These are phyloP conservation scores for Drosophila rhopaloa DNA, from an alignment of 1,140 invertebrate species.

Conservation along the genomic window DNA sequence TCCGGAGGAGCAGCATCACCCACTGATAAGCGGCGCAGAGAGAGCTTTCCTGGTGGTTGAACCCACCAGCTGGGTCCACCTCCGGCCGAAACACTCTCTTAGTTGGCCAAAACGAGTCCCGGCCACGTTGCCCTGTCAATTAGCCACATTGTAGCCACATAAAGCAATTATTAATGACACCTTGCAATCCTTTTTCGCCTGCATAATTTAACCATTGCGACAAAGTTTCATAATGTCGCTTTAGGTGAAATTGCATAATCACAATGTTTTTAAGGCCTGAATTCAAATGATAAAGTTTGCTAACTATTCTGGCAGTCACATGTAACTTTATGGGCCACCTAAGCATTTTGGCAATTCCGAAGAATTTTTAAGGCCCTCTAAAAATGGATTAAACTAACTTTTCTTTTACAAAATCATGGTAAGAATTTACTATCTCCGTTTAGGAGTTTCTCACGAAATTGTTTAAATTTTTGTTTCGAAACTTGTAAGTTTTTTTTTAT, in stretches of 20 bases:
- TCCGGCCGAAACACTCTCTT: constrained; percentile 8
- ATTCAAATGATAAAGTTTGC: not conserved
- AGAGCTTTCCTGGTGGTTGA: constrained; percentile 12
- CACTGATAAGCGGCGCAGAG: constrained; percentile 61
- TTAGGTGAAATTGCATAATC: constrained; percentile 21
- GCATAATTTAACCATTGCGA: constrained; percentile 20
- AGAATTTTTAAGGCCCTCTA: not conserved
- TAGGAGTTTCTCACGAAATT: no score
- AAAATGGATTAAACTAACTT: not conserved
- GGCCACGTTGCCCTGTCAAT: constrained; percentile 17
- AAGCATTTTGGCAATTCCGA: not conserved
- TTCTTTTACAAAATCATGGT: not conserved
- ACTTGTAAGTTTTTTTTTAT: no score
- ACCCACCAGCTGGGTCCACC: not conserved
- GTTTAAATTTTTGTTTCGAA: no score
- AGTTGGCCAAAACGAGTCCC: not conserved
- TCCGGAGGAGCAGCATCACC: constrained; percentile 37
- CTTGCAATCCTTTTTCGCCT: constrained; percentile 31
- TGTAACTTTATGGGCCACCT: not conserved
- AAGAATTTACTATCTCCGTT: not conserved
- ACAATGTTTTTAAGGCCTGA: not conserved
- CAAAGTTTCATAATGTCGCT: constrained; percentile 2
- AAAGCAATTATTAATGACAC: constrained; percentile 49
- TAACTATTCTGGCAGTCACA: not conserved
- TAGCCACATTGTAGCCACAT: constrained; percentile 52